Evolutionary conservation across 2,888 invertebrate genomes (phyloP), one percentile per base, ranked within the genome.

Genomic region (Drosophila algonquin): DNA sequence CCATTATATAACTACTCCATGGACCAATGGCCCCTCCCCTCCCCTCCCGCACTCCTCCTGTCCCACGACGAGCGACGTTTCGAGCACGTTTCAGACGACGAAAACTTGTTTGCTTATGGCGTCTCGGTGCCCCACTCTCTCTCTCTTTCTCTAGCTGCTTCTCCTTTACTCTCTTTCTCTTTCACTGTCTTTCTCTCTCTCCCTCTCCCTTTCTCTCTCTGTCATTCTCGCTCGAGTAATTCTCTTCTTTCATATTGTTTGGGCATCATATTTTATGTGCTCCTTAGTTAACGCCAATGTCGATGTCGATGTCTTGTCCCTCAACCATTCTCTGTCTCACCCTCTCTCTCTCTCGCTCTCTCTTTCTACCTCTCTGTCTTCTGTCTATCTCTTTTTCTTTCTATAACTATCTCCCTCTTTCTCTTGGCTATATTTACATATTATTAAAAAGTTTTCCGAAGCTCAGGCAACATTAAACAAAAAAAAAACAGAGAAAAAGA

Each of bases 381-480:
- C 24, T 35, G 21, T 21, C n/a, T 55, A 1, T 24, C n/a, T 24
- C 12, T 46, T 12, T 24, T 21, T 1, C 27, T 14, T 6, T 9
- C 55, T 18, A 10, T 16, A 27, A 32, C 68, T 65, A 32, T 65
- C 54, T 62, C 50, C 32, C 46, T 58, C 65, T 58, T 63, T 46
- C 78, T 68, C 62, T 71, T 81, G 67, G 73, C 74, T 73, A 83
- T 84, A 84, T 84, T 84, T 84, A 84, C 84, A 84, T 84, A 86
- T 83, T 86, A 86, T 86, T 84, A 83, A 86, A 84, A 84, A 83
- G 70, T 86, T 84, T 83, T 61, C 57, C 73, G 80, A 65, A 81
- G 79, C 81, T 79, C 75, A 72, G 79, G 56, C 81, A 57, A 67
- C 51, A 56, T 16, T 16, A 32, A 47, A 58, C 14, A 27, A 52